Evolutionary conservation across 2,888 invertebrate species (phyloP), one percentile per base, ranked within the genome.

Genomic region (Hydropsyche betteni): DNA sequence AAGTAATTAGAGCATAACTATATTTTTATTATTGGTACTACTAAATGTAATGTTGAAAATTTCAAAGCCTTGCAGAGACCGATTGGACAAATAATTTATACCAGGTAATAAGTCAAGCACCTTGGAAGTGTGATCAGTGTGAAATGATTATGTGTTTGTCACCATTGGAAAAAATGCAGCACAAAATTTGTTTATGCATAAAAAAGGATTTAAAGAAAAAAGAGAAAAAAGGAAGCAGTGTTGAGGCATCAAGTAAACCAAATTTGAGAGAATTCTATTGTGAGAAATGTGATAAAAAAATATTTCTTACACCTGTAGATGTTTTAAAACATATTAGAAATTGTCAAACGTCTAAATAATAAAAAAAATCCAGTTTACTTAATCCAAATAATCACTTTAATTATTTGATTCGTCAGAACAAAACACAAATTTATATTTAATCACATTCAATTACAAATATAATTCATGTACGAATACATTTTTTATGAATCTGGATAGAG

Each of bases 251-350:
- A 80, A 75, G 79, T 79, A 80, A 83, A 82, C 86, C 90, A 74
- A 92, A 92, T 82, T 86, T 89, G 0, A 89, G 88, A 83, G 85
- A 88, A 61, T 95, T 90, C 85, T 88, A 88, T 80, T 98, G 98
- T 83, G 86, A 89, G 8, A 87, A 84, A 80, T 98, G 98, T 84
- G 85, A 89, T 2, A 86, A 90, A 80, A 89, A 88, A 5, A 84
- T 96, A 75, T 87, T 89, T 81, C 85, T 96, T 80, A 93, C 93
- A 10, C 91, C 94, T 4, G 92, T 94, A 33, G 96, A 97, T 83
- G 93, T 96, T 83, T 87, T 97, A 78, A 93, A 90, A 81, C 97
- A 98, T 86, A 95, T 91, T 83, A 94, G 91, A 81, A 86, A 84
- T 80, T 91, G 91, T 84, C 44, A 44, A 44, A 44, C 10, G 10